A percentile compares a stretch with the other conserved stretches of the same genome.
Conservation (phyloP, 2,797 vertebrate species). For the Sebastes iracundus region DNA sequence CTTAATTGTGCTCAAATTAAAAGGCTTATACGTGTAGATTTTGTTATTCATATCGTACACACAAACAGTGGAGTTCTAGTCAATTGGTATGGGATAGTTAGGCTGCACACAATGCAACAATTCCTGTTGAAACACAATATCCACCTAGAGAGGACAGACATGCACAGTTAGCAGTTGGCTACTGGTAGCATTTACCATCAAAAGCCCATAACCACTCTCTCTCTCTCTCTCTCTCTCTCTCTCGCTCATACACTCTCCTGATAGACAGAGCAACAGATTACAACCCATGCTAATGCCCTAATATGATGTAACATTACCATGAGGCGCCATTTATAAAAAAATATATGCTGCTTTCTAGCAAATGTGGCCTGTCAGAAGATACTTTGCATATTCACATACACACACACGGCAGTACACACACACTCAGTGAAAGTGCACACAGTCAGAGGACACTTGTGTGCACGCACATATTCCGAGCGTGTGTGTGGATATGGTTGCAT, state of each 20-base stretch:
- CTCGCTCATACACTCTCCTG: not conserved
- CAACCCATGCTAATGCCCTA: constrained; percentile 26
- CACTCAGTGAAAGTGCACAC: not conserved
- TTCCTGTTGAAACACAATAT: not conserved
- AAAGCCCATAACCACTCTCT: constrained; percentile 41
- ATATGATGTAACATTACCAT: constrained; percentile 19
- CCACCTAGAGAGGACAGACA: not conserved
- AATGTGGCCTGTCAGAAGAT: constrained; percentile 10
- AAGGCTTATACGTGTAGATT: not conserved
- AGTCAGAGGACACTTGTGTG: constrained; percentile 18
- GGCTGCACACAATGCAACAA: not conserved
- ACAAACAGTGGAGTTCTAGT: too few species aligned
- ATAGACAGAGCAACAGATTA: constrained; percentile 8
- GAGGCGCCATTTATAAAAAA: constrained; percentile 13
- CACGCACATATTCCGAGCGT: not conserved
- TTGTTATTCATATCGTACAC: not conserved
- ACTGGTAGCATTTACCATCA: constrained; percentile 2
- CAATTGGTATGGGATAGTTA: not conserved
- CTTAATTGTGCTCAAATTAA: not conserved
- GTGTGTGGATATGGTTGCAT: constrained; percentile 7
- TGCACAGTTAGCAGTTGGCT: not conserved
- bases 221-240: constrained; percentile 50
- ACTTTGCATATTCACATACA: constrained; percentile 13
- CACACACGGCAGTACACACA: not conserved
- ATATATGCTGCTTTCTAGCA: not conserved